Percentiles rank a stretch among this genome's conserved stretches.
phyloP scores from a whole-genome alignment of 2,888 invertebrate genomes.

The Drosophila lacicola region DNA sequence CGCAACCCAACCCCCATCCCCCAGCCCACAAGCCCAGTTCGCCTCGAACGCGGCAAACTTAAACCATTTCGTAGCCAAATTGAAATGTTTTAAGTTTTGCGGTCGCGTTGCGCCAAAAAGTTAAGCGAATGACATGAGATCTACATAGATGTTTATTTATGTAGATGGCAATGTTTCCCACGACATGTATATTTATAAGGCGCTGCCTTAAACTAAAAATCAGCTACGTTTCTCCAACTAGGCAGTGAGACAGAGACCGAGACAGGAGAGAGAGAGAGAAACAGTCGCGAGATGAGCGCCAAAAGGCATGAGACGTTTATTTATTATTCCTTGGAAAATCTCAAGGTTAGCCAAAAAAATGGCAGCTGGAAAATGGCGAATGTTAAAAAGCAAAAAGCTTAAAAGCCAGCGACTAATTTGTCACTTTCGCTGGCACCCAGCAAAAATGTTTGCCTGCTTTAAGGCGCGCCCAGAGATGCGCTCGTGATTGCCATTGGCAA shows the following conservation, averaged over 20 bases:
- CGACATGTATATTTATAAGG: conserved; percentile 35
- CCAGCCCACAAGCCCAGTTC: too few species aligned
- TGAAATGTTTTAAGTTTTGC: conserved; percentile 50
- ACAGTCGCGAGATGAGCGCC: not conserved
- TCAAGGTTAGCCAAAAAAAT: conserved; percentile 40
- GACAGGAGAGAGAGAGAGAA: not conserved
- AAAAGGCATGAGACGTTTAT: conserved; percentile 26
- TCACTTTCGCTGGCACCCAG: conserved; percentile 39
- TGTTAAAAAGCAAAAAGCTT: conserved; percentile 28
- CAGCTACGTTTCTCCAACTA: conserved; percentile 9
- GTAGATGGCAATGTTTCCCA: conserved; percentile 11
- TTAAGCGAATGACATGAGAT: conserved; percentile 32
- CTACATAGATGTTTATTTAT: conserved; percentile 26
- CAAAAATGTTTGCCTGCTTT: conserved; percentile 37
- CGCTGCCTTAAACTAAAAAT: conserved; percentile 21
- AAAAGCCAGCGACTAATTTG: conserved; percentile 49
- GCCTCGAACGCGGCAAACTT: conserved; percentile 5
- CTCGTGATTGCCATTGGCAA: conserved; percentile 4
- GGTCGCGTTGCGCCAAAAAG: conserved; percentile 37
- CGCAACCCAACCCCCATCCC: not conserved
- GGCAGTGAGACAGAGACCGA: not conserved
- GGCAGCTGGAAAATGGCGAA: conserved; percentile 34
- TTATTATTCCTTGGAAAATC: conserved; percentile 50
- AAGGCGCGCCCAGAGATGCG: conserved; percentile 32
- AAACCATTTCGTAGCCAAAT: conserved; percentile 28